Evolutionary conservation across 1,140 invertebrate species (phyloP).

Genomic region (Euwallacea similis): DNA sequence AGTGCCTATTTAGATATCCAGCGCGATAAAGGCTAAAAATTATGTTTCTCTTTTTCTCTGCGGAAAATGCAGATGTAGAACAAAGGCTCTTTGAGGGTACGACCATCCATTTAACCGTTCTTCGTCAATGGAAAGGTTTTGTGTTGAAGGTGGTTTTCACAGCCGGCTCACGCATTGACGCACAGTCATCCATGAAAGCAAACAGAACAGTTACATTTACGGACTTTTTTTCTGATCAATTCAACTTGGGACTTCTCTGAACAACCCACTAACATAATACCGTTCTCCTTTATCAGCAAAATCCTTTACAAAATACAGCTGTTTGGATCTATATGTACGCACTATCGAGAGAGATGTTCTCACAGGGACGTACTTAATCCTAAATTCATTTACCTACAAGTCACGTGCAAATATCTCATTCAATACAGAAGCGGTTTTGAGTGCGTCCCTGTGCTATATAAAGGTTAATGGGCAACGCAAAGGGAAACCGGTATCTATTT

Average conservation of each 20-base stretch:
- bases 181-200: slow-evolving; percentile 28
- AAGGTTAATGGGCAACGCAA: slow-evolving; percentile 9
- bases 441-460: slow-evolving; percentile 1
- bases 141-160: slow-evolving; percentile 14
- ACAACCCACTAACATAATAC: slow-evolving; percentile 24
- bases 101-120: not conserved
- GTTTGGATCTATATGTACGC: not conserved
- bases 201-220: slow-evolving; percentile 31
- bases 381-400: too few species aligned
- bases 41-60: not conserved
- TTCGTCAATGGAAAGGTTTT: not conserved
- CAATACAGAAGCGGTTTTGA: too few species aligned
- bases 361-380: too few species aligned
- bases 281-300: slow-evolving; percentile 30
- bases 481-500: slow-evolving; percentile 48
- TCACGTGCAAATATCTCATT: too few species aligned
- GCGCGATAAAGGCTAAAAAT: slow-evolving; percentile 12
- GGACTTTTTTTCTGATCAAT: slow-evolving; percentile 20
- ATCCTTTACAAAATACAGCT: slow-evolving; percentile 36
- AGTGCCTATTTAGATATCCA: slow-evolving; percentile 26
- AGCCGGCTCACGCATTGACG: slow-evolving; percentile 19
- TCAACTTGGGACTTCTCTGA: slow-evolving; percentile 3
- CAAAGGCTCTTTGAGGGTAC: not conserved
- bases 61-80: not conserved
- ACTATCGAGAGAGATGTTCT: too few species aligned